These are phyloP conservation scores for Lasiurus cinereus DNA, from an alignment of 2,113 vertebrate species.

Conservation along the genomic window DNA sequence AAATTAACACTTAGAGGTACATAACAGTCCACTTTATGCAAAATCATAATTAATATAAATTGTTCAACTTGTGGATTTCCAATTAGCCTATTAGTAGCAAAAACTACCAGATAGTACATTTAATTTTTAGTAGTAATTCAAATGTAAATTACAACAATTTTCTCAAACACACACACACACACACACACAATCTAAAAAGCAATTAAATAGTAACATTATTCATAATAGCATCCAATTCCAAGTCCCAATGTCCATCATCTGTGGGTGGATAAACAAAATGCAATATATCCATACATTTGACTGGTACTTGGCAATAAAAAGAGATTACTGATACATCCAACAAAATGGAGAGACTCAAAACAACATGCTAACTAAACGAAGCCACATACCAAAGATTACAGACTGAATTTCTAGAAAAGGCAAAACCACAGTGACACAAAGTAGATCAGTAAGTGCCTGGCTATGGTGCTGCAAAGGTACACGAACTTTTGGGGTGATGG, in stretches of 20 bases:
- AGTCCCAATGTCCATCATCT: background rate
- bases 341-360: background rate
- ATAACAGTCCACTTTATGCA: background rate
- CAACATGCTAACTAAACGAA: background rate
- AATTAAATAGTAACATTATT: background rate
- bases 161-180: background rate
- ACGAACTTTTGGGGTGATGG: no score
- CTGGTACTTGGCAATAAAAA: background rate
- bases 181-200: background rate
- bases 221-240: background rate
- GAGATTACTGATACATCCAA: background rate
- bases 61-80: background rate
- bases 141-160: no score
- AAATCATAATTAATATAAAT: background rate
- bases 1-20: background rate
- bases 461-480: background rate
- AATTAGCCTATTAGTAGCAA: constrained; percentile 27
- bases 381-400: background rate
- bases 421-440: background rate
- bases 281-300: background rate
- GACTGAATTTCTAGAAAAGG: constrained; percentile 13
- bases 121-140: constrained; percentile 38
- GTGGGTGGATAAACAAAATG: background rate
- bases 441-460: background rate
- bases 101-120: background rate